Percentiles rank a stretch among this genome's conserved stretches.
phyloP scores from a whole-genome alignment of 2,888 invertebrate species.

The Marronus borbonicus region DNA sequence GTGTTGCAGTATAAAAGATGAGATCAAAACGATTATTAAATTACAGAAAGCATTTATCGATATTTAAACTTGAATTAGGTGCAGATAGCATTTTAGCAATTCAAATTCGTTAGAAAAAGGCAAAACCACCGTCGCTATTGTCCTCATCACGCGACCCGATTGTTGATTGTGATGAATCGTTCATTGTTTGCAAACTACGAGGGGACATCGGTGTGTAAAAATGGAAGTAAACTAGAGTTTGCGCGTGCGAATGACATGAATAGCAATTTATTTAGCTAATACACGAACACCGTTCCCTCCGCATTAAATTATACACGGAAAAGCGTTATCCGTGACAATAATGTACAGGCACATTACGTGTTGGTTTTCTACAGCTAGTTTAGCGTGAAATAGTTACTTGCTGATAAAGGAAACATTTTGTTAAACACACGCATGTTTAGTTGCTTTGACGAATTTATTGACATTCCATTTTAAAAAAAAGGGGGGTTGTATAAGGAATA shows the following conservation, averaged over 20 bases:
- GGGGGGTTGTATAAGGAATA: no score
- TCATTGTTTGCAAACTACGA: slow-evolving; percentile 15
- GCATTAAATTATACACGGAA: not conserved
- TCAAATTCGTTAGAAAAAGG: slow-evolving; percentile 7
- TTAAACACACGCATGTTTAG: no score
- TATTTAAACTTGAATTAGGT: no score
- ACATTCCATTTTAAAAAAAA: no score
- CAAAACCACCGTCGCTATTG: not conserved
- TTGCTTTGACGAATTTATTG: no score
- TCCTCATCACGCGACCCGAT: slow-evolving; percentile 4
- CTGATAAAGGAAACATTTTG: no score
- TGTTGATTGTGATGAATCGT: slow-evolving; percentile 30
- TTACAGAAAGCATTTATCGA: no score
- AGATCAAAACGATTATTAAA: no score
- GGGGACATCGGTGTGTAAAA: not conserved
- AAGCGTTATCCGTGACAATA: slow-evolving; percentile 6
- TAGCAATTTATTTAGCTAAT: slow-evolving; percentile 27
- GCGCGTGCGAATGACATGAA: slow-evolving; percentile 18
- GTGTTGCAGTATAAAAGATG: no score
- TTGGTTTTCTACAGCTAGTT: not conserved
- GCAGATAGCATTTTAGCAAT: not conserved
- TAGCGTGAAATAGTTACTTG: not conserved
- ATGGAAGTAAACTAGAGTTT: slow-evolving; percentile 9
- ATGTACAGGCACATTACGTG: not conserved
- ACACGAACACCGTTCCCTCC: not conserved